Evolutionary conservation across 2,797 vertebrate species (phyloP).

Genomic region (Neostethus bicornis): DNA sequence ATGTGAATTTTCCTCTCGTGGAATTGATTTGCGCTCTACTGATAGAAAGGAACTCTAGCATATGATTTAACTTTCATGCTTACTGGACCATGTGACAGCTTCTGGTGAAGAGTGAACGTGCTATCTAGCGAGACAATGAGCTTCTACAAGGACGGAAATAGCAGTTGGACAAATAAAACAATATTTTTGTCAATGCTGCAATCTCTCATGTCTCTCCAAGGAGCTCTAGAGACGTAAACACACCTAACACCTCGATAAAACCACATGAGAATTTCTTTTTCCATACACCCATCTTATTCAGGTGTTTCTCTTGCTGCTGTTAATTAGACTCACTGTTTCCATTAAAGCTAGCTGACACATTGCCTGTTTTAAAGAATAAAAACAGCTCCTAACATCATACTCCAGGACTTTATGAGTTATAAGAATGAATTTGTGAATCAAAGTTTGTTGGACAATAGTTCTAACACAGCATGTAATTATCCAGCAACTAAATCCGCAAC

Average conservation of each 20-base stretch:
- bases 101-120: slow-evolving; percentile 11
- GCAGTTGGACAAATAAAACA: slow-evolving; percentile 29
- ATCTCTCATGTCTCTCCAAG: slow-evolving; percentile 23
- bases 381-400: slow-evolving; percentile 6
- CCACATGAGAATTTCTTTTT: slow-evolving; percentile 30
- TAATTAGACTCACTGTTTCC: slow-evolving; percentile 14
- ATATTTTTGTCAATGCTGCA: slow-evolving; percentile 12
- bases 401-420: slow-evolving; percentile 17
- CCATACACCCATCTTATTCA: slow-evolving; percentile 16
- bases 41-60: slow-evolving; percentile 17
- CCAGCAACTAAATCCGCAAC: not conserved
- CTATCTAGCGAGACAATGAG: slow-evolving; percentile 32
- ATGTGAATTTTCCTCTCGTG: slow-evolving; percentile 22
- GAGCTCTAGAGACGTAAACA: slow-evolving; percentile 51
- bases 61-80: slow-evolving; percentile 50
- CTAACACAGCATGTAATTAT: slow-evolving; percentile 6
- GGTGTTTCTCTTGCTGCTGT: slow-evolving; percentile 4
- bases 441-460: slow-evolving; percentile 8
- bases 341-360: slow-evolving; percentile 10
- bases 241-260: slow-evolving; percentile 18
- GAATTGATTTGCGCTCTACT: slow-evolving; percentile 26
- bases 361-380: slow-evolving; percentile 13
- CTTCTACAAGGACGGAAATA: slow-evolving; percentile 23
- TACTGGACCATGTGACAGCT: slow-evolving; percentile 52
- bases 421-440: slow-evolving; percentile 28